Base-by-base conservation (phyloP, 2,113 vertebrate species). In the Chlorodrepanis virens region DNA sequence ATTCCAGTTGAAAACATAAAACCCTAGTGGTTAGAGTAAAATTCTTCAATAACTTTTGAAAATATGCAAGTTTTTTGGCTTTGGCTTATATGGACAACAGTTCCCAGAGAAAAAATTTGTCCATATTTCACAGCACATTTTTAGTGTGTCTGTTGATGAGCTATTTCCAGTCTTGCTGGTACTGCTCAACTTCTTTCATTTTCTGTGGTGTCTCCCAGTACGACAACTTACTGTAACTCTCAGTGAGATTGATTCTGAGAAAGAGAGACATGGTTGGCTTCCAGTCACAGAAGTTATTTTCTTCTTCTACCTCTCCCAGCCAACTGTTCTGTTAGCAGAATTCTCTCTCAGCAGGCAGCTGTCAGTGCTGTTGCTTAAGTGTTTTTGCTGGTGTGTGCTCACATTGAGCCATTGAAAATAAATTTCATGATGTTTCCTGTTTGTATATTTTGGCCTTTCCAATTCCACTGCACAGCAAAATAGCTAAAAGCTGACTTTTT, bases 301-400 rank as follows among this genome's bases (percentile, higher is more conserved):
- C 24, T 83, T 40, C 69, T 93, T 83, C 42, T 68, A 31, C 35
- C 52, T 87, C 91, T 92, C 49, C 57, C 74, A 85, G 50, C 69
- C 93, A 96, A 91, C 53, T 91, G 49, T 93, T 94, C 92, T 37
- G 21, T 74, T 91, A 87, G 78, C 21, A 67, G 74, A 94, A 91
- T 56, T 82, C 29, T 84, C 50, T 70, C 81, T 65, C 61, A 71
- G 78, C 52, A 79, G 52, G 65, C 70, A 90, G 57, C 57, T 94
- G 90, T 20, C 78, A 68, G 27, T 71, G 60, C 65, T 78, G 35
- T 31, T 94, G 49, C 90, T 89, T 31, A 67, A 84, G 69, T n/a
- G 29, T 33, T 94, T 89, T 76, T 72, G 33, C 70, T 76, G 35
- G 44, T 82, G 49, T 83, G 45, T 49, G 22, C 28, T 72, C 31